Evolutionary conservation across 2,888 invertebrate species (phyloP).

Genomic region (Willowsia nigromaculata): DNA sequence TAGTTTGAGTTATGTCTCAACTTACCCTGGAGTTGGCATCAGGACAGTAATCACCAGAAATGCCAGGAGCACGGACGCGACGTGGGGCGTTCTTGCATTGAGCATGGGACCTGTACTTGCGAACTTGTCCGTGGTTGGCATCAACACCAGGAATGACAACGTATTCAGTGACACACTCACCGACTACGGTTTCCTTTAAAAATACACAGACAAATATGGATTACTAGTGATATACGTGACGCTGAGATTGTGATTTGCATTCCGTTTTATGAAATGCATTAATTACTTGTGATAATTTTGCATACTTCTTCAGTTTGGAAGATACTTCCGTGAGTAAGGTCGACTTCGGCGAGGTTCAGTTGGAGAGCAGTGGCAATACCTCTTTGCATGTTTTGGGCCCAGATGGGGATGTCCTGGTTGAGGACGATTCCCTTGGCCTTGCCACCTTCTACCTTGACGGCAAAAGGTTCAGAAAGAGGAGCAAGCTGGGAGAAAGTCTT

Average conservation of each 20-base stretch:
- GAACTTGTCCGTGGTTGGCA: slow-evolving; percentile 72
- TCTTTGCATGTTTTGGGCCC: slow-evolving; percentile 77
- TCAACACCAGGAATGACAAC: slow-evolving; percentile 74
- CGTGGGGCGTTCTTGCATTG: slow-evolving; percentile 73
- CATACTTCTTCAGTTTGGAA: slow-evolving; percentile 74
- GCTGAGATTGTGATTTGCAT: too few relatives aligned
- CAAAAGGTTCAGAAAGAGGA: slow-evolving; percentile 76
- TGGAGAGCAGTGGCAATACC: slow-evolving; percentile 77
- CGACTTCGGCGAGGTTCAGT: slow-evolving; percentile 71
- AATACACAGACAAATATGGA: not conserved
- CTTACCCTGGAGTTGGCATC: slow-evolving; percentile 76
- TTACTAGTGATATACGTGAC: too few relatives aligned
- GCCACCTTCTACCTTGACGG: slow-evolving; percentile 75
- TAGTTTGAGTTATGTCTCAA: slow-evolving; percentile 19
- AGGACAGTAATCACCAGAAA: slow-evolving; percentile 71
- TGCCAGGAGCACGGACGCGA: slow-evolving; percentile 74
- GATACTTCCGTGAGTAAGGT: slow-evolving; percentile 61
- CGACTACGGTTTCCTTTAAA: slow-evolving; percentile 76
- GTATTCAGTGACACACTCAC: slow-evolving; percentile 77
- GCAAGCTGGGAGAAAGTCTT: slow-evolving; percentile 75
- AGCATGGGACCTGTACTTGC: slow-evolving; percentile 76
- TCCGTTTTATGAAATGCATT: too few relatives aligned
- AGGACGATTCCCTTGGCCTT: slow-evolving; percentile 75
- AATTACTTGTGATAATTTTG: too few relatives aligned
- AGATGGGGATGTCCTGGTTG: slow-evolving; percentile 75